Conservation (phyloP, 1,140 invertebrate species). For the Zelostemma sp. region DNA sequence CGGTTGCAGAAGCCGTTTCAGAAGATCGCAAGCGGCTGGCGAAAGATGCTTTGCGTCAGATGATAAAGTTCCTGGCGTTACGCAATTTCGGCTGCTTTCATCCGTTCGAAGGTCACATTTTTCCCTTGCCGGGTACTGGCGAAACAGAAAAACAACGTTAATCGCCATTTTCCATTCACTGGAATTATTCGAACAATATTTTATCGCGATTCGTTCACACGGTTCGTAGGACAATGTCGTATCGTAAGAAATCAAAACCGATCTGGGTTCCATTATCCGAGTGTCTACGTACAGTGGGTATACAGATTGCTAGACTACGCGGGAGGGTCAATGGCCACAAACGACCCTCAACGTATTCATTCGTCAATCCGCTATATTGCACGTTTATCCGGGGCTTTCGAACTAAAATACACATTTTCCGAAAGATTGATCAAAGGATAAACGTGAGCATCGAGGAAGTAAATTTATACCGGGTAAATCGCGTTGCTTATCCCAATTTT, state of each 20-base stretch:
- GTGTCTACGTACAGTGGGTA: conserved; percentile 41
- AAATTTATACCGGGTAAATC: not conserved
- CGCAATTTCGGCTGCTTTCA: conserved; percentile 11
- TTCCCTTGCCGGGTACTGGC: conserved; percentile 25
- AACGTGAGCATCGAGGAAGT: not conserved
- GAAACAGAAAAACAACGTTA: conserved; percentile 17
- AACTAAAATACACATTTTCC: conserved; percentile 7
- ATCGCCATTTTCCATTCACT: not conserved
- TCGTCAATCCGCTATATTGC: conserved; percentile 48
- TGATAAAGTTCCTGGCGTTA: conserved; percentile 45
- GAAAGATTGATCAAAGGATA: not conserved
- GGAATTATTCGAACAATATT: too few relatives aligned
- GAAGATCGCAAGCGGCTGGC: conserved; percentile 58
- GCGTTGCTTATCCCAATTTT: too few relatives aligned
- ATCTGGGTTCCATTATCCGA: conserved; percentile 31
- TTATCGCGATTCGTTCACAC: conserved; percentile 13
- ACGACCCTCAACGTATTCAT: conserved; percentile 67
- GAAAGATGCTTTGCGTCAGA: conserved; percentile 48
- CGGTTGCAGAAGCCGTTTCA: conserved; percentile 65
- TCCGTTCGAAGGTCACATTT: conserved; percentile 7
- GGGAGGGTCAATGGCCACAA: conserved; percentile 66
- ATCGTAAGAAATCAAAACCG: conserved; percentile 36
- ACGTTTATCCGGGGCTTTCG: conserved; percentile 25
- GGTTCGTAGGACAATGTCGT: conserved; percentile 16
- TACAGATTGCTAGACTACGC: conserved; percentile 45